Evolutionary conservation across 2,888 invertebrate species (phyloP).

Genomic region (Synanthedon tipuliformis): DNA sequence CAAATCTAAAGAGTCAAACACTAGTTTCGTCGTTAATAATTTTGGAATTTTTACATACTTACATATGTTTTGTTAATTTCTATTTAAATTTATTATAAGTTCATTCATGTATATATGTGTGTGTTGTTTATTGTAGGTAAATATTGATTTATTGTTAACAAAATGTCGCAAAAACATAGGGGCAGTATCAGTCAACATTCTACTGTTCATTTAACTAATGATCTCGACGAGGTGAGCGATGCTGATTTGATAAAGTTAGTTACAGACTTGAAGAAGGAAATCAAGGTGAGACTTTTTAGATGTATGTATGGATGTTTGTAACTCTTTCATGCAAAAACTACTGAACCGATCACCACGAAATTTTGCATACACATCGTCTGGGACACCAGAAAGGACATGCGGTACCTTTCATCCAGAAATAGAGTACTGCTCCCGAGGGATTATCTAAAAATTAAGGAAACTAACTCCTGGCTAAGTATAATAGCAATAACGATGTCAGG

Average conservation of each 20-base stretch:
- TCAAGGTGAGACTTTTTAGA: not conserved
- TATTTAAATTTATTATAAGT: too few relatives aligned
- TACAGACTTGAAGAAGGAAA: constrained; percentile 32
- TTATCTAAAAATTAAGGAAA: too few relatives aligned
- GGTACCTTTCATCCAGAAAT: too few relatives aligned
- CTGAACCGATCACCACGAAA: too few relatives aligned
- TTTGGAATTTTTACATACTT: not conserved
- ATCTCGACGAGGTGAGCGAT: constrained; percentile 37
- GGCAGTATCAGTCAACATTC: constrained; percentile 39
- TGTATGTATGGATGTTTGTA: too few relatives aligned
- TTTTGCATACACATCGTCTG: too few relatives aligned
- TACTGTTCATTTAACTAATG: constrained; percentile 28
- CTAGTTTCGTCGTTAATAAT: not conserved
- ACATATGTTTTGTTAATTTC: not conserved
- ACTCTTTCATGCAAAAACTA: too few relatives aligned
- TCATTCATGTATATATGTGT: not conserved
- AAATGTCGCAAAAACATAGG: not conserved
- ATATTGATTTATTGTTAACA: not conserved
- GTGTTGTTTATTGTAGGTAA: not conserved
- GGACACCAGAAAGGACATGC: too few relatives aligned
- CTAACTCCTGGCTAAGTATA: too few relatives aligned
- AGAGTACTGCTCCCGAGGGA: too few relatives aligned
- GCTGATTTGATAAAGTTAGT: constrained; percentile 41
- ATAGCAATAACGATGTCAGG: too few relatives aligned
- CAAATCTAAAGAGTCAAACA: not conserved